Base-by-base conservation (phyloP, 2,113 vertebrate species). In the Thamnaconus septentrionalis region DNA sequence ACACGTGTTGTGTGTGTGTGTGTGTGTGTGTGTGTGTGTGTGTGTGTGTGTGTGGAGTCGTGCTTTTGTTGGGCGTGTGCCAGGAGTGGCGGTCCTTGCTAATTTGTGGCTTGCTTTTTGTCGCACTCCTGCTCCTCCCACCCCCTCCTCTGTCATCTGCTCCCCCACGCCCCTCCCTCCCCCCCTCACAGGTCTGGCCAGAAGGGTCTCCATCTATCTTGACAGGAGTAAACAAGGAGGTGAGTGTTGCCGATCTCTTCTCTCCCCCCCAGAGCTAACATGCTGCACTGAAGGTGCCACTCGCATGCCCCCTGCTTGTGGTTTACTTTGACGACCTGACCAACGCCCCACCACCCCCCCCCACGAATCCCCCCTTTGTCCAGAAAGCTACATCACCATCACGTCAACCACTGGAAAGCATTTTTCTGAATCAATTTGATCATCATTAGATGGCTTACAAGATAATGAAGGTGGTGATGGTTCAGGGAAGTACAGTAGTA, bases 171-270 rank as follows among this genome's bases (percentile, higher is more conserved):
- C 39, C 8, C 8, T 54, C 49, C 40, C 43, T 46, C 48, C 41
- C 42, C 49, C 53, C 41, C 8, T 48, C 84, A 18, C 92, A 95
- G 95, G 94, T 94, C 92, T 95, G 87, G 90, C 94, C 87, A 89
- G 93, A 84, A 95, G 93, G 88, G 93, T 94, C 87, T 96, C 95
- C 82, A 94, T 96, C 91, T 94, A 93, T 88, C 94, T 95, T 88
- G 94, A 95, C 92, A 92, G 92, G 81, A 94, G 93, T 93, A 95
- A 96, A 68, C 96, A 95, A 92, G 94, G 94, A 92, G 93, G 94
- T 95, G 92, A 95, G 93, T 94, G 89, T 75, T 74, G 41, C 71
- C 18, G 7, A 82, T 65, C 79, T 69, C 49, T 78, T 66, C 56
- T 8, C 60, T 48, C 52, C 51, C 56, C 56, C 53, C 70, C 12